Evolutionary conservation across 2,888 invertebrate genomes (phyloP).

Genomic region (Brenthis hecate): DNA sequence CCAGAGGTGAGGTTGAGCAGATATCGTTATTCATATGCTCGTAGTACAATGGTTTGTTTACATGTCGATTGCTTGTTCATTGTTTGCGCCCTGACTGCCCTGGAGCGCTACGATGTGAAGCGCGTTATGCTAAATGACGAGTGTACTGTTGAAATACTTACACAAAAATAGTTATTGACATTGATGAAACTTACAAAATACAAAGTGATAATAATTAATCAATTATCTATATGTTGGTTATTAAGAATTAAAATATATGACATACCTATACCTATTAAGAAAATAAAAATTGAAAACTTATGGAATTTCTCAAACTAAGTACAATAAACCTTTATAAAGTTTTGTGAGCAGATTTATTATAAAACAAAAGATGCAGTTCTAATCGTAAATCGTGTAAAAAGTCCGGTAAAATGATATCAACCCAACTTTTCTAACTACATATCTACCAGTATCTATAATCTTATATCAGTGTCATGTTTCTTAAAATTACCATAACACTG

Average conservation of each 20-base stretch:
- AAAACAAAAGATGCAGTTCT: too few relatives aligned
- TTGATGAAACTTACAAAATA: too few relatives aligned
- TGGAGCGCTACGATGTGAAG: slow-evolving; percentile 65
- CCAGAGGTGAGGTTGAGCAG: slow-evolving; percentile 58
- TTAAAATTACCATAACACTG: slow-evolving; percentile 74
- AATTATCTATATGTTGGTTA: too few relatives aligned
- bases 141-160: slow-evolving; percentile 2
- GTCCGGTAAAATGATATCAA: slow-evolving; percentile 27
- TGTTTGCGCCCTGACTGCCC: slow-evolving; percentile 65
- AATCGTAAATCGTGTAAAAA: slow-evolving; percentile 7
- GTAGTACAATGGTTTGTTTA: slow-evolving; percentile 72
- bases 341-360: too few relatives aligned
- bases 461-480: slow-evolving; percentile 80
- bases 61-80: slow-evolving; percentile 63
- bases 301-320: too few relatives aligned
- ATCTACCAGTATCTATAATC: slow-evolving; percentile 55
- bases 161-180: not conserved
- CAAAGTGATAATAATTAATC: too few relatives aligned
- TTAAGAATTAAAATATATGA: too few relatives aligned
- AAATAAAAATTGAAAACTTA: too few relatives aligned
- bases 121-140: slow-evolving; percentile 39
- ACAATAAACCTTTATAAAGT: too few relatives aligned
- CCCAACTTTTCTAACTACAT: slow-evolving; percentile 56
- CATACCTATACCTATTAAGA: too few relatives aligned
- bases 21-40: slow-evolving; percentile 71